Evolutionary conservation across 2,888 invertebrate genomes (phyloP).

Genomic region (Spodoptera picta): DNA sequence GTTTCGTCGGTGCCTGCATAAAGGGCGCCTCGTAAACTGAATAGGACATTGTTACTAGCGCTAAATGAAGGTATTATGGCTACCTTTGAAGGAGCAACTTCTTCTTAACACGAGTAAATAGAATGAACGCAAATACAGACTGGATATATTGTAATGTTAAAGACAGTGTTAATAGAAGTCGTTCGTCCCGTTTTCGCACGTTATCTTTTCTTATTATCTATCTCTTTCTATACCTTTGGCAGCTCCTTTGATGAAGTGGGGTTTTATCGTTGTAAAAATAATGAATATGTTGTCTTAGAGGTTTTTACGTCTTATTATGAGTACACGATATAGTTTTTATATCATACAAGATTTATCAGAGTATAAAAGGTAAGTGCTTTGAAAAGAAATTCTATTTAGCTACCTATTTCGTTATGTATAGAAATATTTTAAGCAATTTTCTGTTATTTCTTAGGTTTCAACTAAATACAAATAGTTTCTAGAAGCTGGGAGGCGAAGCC

Average conservation of each 20-base stretch:
- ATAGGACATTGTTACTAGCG: slow-evolving; percentile 29
- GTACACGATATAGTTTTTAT: too few species aligned
- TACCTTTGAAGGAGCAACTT: slow-evolving; percentile 18
- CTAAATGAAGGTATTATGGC: slow-evolving; percentile 21
- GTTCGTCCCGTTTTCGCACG: background rate
- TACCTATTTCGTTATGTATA: slow-evolving; percentile 1
- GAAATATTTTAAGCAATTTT: slow-evolving; percentile 20
- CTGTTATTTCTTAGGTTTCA: slow-evolving; percentile 17
- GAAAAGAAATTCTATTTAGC: background rate
- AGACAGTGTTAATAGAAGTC: slow-evolving; percentile 10
- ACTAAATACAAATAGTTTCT: slow-evolving; percentile 29
- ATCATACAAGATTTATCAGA: too few species aligned
- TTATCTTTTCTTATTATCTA: slow-evolving; percentile 1
- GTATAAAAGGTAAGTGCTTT: background rate
- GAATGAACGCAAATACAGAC: slow-evolving; percentile 16
- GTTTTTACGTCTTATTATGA: too few species aligned
- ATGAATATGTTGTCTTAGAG: too few species aligned
- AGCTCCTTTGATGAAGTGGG: slow-evolving; percentile 10
- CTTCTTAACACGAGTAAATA: slow-evolving; percentile 36
- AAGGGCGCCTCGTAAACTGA: slow-evolving; percentile 30
- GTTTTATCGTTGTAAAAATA: too few species aligned
- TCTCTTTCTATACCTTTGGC: slow-evolving; percentile 12
- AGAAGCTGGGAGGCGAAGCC: slow-evolving; percentile 22
- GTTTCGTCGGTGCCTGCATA: slow-evolving; percentile 25
- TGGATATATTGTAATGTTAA: slow-evolving; percentile 16